Evolutionary conservation across 2,888 invertebrate species (phyloP), one percentile per base, ranked within the genome.

Genomic region (Andrena bicolor): DNA sequence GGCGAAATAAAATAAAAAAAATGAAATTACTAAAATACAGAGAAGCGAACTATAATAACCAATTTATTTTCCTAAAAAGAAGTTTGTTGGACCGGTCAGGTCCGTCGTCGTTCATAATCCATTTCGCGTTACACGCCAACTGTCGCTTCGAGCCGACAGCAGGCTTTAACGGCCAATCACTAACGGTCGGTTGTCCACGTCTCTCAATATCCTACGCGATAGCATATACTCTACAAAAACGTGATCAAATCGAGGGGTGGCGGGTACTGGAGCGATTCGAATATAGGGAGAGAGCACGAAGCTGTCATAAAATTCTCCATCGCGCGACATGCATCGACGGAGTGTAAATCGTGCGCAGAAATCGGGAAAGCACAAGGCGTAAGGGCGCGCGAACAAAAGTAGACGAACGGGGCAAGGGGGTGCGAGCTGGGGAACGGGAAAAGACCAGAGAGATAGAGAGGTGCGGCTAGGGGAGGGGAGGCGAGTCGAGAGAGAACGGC

Each of bases 301-400:
- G 78, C 78, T 79, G 83, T 88, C 88, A 83, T 85, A 88, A 88
- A 88, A 88, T 88, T 82, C 82, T 76, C 48, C 75, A 49, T 49
- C 75, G 86, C 66, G 61, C 76, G 69, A 68, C 68, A 75, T 76
- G 74, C 82, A 65, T 71, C 84, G 70, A 66, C 84, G 76, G 66
- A 75, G 75, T 74, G 88, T 85, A 86, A 86, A 88, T 88, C 86
- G 88, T 82, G 86, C 82, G 76, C 79, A 72, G 85, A 82, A 81
- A 86, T 58, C 70, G 72, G 82, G 79, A 85, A 74, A 83, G 32
- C 74, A 28, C 35, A n/a, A 63, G 76, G 74, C 60, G 71, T 72
- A 72, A 82, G 71, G 66, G 71, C 58, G 77, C 53, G 28, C 28
- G 69, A 66, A 51, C 60, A 56, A 56, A 26, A 56, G 10, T 26